These are phyloP conservation scores for Trididemnum nubilum DNA, from an alignment of 23 tunicate species.

Conservation along the genomic window DNA sequence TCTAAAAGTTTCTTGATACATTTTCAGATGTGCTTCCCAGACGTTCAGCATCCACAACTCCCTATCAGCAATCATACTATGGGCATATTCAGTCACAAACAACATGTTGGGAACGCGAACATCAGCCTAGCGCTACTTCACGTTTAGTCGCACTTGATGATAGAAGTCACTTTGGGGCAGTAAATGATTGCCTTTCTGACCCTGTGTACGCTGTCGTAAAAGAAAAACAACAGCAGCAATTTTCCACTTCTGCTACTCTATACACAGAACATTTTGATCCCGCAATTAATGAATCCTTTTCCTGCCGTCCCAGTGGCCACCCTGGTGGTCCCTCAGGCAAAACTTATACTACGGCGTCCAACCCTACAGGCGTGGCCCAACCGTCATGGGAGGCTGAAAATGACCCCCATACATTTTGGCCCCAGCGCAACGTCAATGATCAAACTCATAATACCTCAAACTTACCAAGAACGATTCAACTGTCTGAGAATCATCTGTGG, in stretches of 20 bases:
- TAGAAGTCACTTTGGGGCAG: conserved; percentile 9
- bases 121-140: not conserved
- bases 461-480: not conserved
- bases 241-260: not conserved
- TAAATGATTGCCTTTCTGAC: not conserved
- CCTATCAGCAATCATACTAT: not conserved
- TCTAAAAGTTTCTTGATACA: too few species aligned
- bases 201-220: conserved; percentile 1
- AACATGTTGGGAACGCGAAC: not conserved
- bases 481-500: not conserved
- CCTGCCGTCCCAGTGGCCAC: too few species aligned
- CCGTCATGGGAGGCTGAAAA: not conserved
- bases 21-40: not conserved
- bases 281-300: not conserved
- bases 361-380: not conserved
- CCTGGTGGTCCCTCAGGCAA: not conserved
- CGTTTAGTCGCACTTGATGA: conserved; percentile 24
- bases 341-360: not conserved
- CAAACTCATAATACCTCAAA: not conserved
- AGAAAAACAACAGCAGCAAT: not conserved
- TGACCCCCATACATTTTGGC: not conserved
- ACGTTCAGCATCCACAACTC: conserved; percentile 7
- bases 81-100: not conserved
- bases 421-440: not conserved
- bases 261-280: not conserved